These are phyloP conservation scores for Calliopum simillimum DNA, from an alignment of 2,888 invertebrate species.

Conservation along the genomic window DNA sequence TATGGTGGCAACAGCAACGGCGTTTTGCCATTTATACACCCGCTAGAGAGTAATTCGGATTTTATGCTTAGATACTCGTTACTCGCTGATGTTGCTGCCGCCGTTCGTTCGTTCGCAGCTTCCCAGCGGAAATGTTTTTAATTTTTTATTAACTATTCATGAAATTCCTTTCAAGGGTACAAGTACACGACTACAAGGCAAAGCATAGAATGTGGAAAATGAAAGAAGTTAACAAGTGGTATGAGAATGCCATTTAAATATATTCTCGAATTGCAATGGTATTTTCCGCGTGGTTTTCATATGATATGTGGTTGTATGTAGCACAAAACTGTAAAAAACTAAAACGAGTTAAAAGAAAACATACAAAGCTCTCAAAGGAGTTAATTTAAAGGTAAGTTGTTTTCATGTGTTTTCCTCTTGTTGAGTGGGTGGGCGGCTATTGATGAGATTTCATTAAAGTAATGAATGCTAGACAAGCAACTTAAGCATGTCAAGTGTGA, in stretches of 20 bases:
- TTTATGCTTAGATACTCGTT: no score
- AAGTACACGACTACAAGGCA: not conserved
- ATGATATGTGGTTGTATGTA: conserved; percentile 24
- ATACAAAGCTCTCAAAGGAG: not conserved
- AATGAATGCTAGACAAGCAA: conserved; percentile 13
- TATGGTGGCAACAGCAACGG: not conserved
- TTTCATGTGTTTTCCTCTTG: not conserved
- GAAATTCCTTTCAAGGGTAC: not conserved
- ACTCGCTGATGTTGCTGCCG: not conserved
- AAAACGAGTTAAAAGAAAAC: not conserved
- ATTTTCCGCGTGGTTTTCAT: conserved; percentile 7
- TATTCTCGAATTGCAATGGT: not conserved
- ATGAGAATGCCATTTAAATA: no score
- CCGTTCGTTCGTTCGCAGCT: not conserved
- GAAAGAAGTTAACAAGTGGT: not conserved
- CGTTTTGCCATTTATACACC: not conserved
- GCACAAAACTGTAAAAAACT: not conserved
- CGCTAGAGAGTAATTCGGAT: conserved; percentile 11
- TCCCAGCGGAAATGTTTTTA: conserved; percentile 21
- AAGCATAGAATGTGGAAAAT: not conserved
- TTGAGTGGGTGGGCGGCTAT: not conserved
- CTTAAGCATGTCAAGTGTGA: conserved; percentile 14
- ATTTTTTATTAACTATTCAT: conserved; percentile 36
- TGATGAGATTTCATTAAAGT: conserved; percentile 28
- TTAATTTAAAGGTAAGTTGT: not conserved